Evolutionary conservation across 2,797 vertebrate genomes (phyloP), one percentile per base, ranked within the genome.

Genomic region (Cephalopachus bancanus): DNA sequence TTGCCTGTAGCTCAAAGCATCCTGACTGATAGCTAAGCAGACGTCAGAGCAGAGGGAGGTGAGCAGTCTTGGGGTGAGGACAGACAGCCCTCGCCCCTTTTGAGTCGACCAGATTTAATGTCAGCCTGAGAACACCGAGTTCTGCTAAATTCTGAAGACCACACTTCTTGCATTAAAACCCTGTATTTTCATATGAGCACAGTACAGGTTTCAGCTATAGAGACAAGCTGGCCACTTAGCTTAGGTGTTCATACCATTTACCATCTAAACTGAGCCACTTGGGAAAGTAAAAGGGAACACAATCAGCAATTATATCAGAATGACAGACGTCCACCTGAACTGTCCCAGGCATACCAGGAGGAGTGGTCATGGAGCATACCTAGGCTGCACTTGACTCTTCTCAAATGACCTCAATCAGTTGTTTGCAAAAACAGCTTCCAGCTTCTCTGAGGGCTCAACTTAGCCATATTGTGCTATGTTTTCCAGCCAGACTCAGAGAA

Each of bases 181-280:
- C 71, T 22, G n/a, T 28, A n/a, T 84, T 51, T 86, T 71, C 17
- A 55, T 49, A 16, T 85, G 69, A 69, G 20, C 55, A 30, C 37
- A 72, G 51, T 28, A 33, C 1, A 17, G 14, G 49, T 69, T 91
- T 74, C 64, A 86, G n/a, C 59, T 80, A 83, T 12, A 72, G n/a
- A 67, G 83, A 57, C 1, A 57, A 20, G 12, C 8, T 65, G n/a
- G 24, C 30, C 26, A 81, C 78, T 65, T 76, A 86, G 71, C 7
- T 69, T 88, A 53, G 17, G 24, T 10, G 7, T 83, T 33, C 28
- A 9, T 20, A 5, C 37, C 16, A 49, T n/a, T 95, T 78, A 67
- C 78, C 57, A 57, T 75, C 44, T 69, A 79, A 80, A 94, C 72
- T 30, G 62, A 88, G 51, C 87, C 65, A 64, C 55, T 69, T 90